These are phyloP conservation scores for Buathra laborator DNA, from an alignment of 2,888 invertebrate species.

Conservation along the genomic window DNA sequence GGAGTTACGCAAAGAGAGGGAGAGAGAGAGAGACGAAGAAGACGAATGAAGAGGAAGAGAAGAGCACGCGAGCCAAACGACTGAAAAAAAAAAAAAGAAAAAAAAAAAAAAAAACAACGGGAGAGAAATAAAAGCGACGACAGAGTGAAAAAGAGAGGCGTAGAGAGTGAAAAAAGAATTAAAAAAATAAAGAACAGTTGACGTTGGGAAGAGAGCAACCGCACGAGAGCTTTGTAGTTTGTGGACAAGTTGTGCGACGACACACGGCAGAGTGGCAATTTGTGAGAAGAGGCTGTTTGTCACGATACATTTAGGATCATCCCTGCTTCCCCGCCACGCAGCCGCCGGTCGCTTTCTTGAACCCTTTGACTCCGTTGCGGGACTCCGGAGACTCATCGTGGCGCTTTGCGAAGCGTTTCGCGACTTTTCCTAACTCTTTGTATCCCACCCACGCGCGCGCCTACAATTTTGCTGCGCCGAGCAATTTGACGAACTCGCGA, in stretches of 20 bases:
- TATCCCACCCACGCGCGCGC: neutral
- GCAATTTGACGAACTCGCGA: neutral
- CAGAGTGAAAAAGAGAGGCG: constrained; percentile 46
- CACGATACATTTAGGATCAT: constrained; percentile 76
- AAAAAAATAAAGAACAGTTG: constrained; percentile 16
- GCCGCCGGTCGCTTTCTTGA: constrained; percentile 49
- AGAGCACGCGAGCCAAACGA: constrained; percentile 60
- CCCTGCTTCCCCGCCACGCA: constrained; percentile 14
- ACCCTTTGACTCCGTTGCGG: constrained; percentile 60
- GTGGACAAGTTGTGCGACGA: constrained; percentile 74
- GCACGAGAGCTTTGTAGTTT: constrained; percentile 75
- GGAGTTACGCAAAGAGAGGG: neutral
- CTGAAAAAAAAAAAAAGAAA: neutral
- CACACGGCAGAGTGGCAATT: constrained; percentile 78
- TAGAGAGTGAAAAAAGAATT: constrained; percentile 20
- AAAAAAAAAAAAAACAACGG: constrained; percentile 23
- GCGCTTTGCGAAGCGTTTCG: constrained; percentile 48
- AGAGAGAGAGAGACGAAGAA: constrained; percentile 18
- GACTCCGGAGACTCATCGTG: constrained; percentile 50
- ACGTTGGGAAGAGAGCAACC: constrained; percentile 71
- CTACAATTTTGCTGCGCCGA: neutral
- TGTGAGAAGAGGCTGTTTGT: constrained; percentile 75
- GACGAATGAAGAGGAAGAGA: constrained; percentile 56
- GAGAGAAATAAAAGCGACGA: constrained; percentile 57
- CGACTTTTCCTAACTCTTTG: constrained; percentile 31